Base-by-base conservation (phyloP, 2,797 vertebrate species). In the Monodelphis domestica region DNA sequence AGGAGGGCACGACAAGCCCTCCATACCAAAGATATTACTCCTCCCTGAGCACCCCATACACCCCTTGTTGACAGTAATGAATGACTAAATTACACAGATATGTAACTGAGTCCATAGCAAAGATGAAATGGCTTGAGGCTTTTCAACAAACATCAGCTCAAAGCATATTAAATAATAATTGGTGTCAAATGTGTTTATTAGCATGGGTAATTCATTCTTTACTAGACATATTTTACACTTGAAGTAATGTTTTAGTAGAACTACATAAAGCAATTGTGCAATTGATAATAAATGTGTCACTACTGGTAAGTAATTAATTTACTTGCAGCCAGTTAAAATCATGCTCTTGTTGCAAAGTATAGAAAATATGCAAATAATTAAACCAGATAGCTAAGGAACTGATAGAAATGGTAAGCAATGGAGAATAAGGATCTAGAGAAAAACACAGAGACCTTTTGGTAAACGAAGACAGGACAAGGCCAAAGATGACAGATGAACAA, bases 131-230 rank as follows among this genome's bases (percentile, higher is more conserved):
- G 95, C 95, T 96, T 70, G 88, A 97, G 90, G 92, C 91, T 92
- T 95, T 96, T 96, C 93, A 94, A 89, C 91, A 95, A 97, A 96
- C 92, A 93, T 63, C 94, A 96, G 89, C 91, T 96, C 95, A 78
- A 95, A 97, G 90, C 89, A 95, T 70, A 88, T 95, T 87, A 97
- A 97, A 96, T 94, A 97, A 96, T 97, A 78, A 92, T 56, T 94
- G 95, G 87, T 94, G 95, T 97, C 93, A 96, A 96, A 95, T 96
- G 95, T 97, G 95, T 97, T 97, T 97, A 97, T 97, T 96, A 96
- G 94, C 92, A 94, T 91, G 93, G 52, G 63, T 95, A 96, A 96
- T 97, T 95, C 97, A 91, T 97, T 96, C 95, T 96, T 96, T 95
- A 96, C 91, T 92, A 95, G 95, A 96, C 96, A 97, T 95, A 97